A percentile compares a stretch with the other conserved stretches of the same genome.
Conservation (phyloP, 1,140 invertebrate species). For the Colletes gigas region DNA sequence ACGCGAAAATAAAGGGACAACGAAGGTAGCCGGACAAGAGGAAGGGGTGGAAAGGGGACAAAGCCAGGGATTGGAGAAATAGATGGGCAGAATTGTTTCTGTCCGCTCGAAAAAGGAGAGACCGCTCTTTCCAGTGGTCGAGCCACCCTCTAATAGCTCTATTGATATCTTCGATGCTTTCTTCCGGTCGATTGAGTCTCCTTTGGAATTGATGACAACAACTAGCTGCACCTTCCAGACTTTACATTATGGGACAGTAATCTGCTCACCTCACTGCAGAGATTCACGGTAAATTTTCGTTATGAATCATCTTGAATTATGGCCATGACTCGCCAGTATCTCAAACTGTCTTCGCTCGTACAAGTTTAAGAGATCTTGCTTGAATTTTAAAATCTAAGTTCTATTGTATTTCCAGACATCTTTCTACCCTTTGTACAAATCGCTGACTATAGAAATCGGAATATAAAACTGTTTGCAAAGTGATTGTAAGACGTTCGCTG, state of each 20-base stretch:
- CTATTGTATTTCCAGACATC: too few relatives aligned
- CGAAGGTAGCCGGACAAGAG: neutral
- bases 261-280: too few relatives aligned
- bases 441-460: too few relatives aligned
- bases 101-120: conserved; percentile 43
- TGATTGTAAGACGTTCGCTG: neutral
- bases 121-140: conserved; percentile 9
- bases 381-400: too few relatives aligned
- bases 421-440: too few relatives aligned
- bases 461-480: too few relatives aligned
- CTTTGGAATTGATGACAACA: conserved; percentile 6
- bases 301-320: too few relatives aligned
- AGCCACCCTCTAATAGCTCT: conserved; percentile 48
- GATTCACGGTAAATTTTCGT: too few relatives aligned
- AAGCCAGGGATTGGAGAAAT: conserved; percentile 7
- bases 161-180: conserved; percentile 48
- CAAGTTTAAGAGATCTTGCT: too few relatives aligned
- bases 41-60: neutral
- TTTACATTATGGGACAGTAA: too few relatives aligned
- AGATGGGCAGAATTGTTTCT: conserved; percentile 56
- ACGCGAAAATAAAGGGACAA: conserved; percentile 31
- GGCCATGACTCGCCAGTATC: too few relatives aligned
- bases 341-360: too few relatives aligned
- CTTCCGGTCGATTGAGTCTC: conserved; percentile 8
- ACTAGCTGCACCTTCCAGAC: neutral